Evolutionary conservation across 1,140 invertebrate genomes (phyloP), one percentile per base, ranked within the genome.

Genomic region (Macrobrachium rosenbergii): DNA sequence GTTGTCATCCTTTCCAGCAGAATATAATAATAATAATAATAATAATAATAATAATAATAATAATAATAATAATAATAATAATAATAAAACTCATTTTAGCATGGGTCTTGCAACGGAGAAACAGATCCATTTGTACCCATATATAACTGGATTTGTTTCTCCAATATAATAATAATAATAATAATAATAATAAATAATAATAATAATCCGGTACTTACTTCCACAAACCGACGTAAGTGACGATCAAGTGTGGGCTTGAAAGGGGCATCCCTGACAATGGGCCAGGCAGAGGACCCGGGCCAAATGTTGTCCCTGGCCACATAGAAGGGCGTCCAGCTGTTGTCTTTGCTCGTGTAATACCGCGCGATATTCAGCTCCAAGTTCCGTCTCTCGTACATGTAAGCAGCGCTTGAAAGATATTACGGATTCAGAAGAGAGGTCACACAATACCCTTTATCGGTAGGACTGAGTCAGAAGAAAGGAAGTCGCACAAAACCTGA

Each of bases 231-330:
- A 10, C 52, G 52, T 8, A 88, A 89, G 89, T 90, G 88, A 87
- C 88, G 88, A 89, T 87, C 79, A 88, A 90, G 21, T 45, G 67
- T 17, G 8, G 63, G 79, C 19, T 19, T 81, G 37, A 58, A 77
- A 10, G 75, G 75, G 45, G 75, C 75, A 21, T 77, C 75, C 8
- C 43, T 45, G 1, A 62, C 37, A 19, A 81, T 19, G 6, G 75
- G 75, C 75, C 75, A 77, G 75, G 75, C 75, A 21, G 75, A 45
- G 58, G 52, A 58, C 11, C 75, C 75, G 3, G 75, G 75, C 75
- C 52, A 58, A 12, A 77, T 77, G 75, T 58, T 77, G 7, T 77
- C 75, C 43, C 75, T 45, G 5, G 45, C 75, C 21, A 77, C 59
- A 11, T 77, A 77, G 43, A 77, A 12, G 12, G 52, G 75, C 75